Evolutionary conservation across 92 coral and sea anemone species (phyloP), one percentile per base, ranked within the genome.

Genomic region (Heteractis magnifica): DNA sequence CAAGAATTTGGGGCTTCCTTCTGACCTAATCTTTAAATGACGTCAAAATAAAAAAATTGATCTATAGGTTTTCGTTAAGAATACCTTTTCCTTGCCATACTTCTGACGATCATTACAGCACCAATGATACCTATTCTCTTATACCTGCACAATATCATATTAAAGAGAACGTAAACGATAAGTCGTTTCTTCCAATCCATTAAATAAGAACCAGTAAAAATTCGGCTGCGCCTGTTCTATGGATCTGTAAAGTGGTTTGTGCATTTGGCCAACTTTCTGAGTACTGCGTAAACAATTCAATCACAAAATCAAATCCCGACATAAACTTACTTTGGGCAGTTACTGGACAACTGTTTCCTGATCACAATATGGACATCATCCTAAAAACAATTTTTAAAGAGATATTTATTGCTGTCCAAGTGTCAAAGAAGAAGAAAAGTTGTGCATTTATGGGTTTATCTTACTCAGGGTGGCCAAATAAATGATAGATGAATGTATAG

Each of bases 311-410:
- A 34, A 55, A 62, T 18, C 10, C 10, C 1, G 6, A 62, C 10
- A 8, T 9, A 7, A 21, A 82, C 96, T 87, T 91, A 94, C 99
- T 94, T 97, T 71, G 94, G 90, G 19, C 93, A 89, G 89, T 94
- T 90, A 79, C 98, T 97, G 72, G 99, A 92, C 23, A 97, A 91
- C 64, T 97, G 99, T 82, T 97, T 97, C 72, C 98, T 92, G 74
- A 97, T 97, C 60, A 97, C 98, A 82, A 97, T 97, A 81, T 94
- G 98, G 60, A 97, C 92, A 84, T 97, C 99, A 86, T 97, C 99
- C 99, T 97, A 53, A 44, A 85, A 59, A 12, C 1, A 53, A 53
- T 53, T 6, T 6, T 8, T 13, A 68, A 20, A 68, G 49, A 9
- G 18, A 62, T 6, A 18, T 4, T 62, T 16, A 62, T 6, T 62